Base-by-base conservation (phyloP, 2,888 invertebrate genomes). In the Apamea crenata region DNA sequence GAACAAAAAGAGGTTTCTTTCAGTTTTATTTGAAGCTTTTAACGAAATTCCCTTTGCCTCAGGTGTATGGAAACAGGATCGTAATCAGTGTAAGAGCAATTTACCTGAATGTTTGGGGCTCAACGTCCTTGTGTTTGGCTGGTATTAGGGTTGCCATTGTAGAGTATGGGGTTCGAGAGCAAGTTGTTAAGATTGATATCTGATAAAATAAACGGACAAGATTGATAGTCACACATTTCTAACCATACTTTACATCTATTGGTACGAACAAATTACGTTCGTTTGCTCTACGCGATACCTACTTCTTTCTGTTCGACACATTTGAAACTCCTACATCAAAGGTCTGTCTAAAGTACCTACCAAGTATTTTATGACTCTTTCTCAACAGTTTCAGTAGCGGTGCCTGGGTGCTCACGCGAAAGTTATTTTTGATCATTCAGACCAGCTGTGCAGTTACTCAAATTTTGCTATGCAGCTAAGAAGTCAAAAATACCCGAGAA, bases 31-130 rank as follows among this genome's bases (percentile, higher is more conserved):
- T 59, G 47, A 76, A 67, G 79, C 81, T 81, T 74, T 87, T 78
- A 81, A 81, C 73, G n/a, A 81, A 87, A 87, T 87, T 87, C 53
- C 77, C 36, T 78, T 75, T 59, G 69, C 65, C 63, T 72, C 77
- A 70, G 71, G 77, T 84, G 80, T 74, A 82, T 50, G 21, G 67
- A 12, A 77, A 50, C 59, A 44, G 56, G 59, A 75, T 79, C 69
- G 80, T 81, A 88, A 88, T 87, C 80, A 84, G 25, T 40, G 78
- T 73, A 71, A 87, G 78, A 88, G 87, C 81, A 81, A 85, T 86
- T 76, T 80, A 86, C 81, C 86, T 78, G 81, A 77, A 84, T 75
- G 77, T 81, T 83, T 74, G 56, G 73, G 56, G 72, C 59, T 68
- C 47, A 66, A 40, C 68, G 40, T 53, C 72, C 71, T 67, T 77